Conservation (phyloP, 2,888 invertebrate species). For the Tineola bisselliella region DNA sequence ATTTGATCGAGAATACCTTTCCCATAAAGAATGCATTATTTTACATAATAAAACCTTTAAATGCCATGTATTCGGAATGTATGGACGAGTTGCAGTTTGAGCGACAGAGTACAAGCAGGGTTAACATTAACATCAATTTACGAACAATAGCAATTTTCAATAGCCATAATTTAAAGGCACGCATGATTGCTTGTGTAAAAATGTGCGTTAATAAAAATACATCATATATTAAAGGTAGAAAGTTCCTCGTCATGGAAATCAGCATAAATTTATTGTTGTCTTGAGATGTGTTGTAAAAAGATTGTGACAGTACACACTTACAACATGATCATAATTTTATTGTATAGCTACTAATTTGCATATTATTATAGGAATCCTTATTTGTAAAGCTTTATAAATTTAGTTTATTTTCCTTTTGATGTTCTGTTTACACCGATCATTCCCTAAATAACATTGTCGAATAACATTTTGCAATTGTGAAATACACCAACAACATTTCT, state of each 20-base stretch:
- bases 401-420: not conserved
- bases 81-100: too few relatives aligned
- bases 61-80: too few relatives aligned
- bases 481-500: too few relatives aligned
- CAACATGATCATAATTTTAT: not conserved
- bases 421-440: not conserved
- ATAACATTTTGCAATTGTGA: too few relatives aligned
- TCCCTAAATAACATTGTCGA: too few relatives aligned
- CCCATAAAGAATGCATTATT: too few relatives aligned
- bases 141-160: constrained; percentile 9
- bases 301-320: not conserved
- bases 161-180: constrained; percentile 6
- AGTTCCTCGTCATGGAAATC: constrained; percentile 13
- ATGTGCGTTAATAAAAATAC: constrained; percentile 3
- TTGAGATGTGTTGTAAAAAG: constrained; percentile 4
- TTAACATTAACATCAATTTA: not conserved
- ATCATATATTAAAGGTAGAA: constrained; percentile 2
- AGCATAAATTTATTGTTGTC: constrained; percentile 12
- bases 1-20: too few relatives aligned
- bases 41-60: too few relatives aligned
- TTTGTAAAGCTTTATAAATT: not conserved
- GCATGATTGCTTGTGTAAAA: not conserved
- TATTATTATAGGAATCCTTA: not conserved
- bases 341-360: not conserved
- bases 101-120: not conserved